Conservation (phyloP, 2,113 vertebrate genomes). For the Rhinoderma darwinii region DNA sequence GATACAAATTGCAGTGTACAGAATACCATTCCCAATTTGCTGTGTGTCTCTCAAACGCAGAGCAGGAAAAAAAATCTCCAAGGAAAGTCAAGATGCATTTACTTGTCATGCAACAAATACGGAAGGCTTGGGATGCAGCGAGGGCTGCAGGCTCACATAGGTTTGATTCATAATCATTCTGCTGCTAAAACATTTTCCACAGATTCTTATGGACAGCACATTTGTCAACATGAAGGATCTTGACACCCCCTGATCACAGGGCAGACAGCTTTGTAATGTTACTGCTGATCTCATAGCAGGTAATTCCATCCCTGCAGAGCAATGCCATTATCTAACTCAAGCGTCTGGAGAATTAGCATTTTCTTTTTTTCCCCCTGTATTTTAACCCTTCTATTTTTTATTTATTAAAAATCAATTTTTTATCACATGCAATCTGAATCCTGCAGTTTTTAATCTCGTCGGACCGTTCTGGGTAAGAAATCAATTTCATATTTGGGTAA, state of each 20-base stretch:
- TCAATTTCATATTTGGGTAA: conserved; percentile 60
- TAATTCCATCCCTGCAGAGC: conserved; percentile 75
- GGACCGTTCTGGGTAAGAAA: conserved; percentile 68
- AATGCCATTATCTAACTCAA: conserved; percentile 74
- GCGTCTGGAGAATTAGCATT: conserved; percentile 66
- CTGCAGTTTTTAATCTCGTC: conserved; percentile 66
- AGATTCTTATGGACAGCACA: conserved; percentile 98
- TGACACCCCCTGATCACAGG: conserved; percentile 97
- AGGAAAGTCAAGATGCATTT: conserved; percentile 87
- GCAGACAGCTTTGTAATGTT: conserved; percentile 89
- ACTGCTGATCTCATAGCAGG: conserved; percentile 70
- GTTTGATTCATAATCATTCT: conserved; percentile 99
- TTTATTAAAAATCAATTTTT: conserved; percentile 67
- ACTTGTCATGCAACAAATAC: conserved; percentile 84
- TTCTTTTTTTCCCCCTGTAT: conserved; percentile 32
- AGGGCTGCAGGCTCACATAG: conserved; percentile 77
- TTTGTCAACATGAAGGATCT: conserved; percentile 99
- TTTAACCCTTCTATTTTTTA: conserved; percentile 61
- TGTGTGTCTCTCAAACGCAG: conserved; percentile 89
- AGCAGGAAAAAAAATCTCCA: conserved; percentile 72
- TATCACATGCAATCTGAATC: conserved; percentile 63
- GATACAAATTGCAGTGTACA: conserved; percentile 83
- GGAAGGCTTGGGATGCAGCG: conserved; percentile 74
- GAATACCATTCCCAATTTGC: conserved; percentile 89
- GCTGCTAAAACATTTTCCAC: conserved; percentile 98